phyloP scores from a whole-genome alignment of 2,113 vertebrate species.

The Corynorhinus townsendii region DNA sequence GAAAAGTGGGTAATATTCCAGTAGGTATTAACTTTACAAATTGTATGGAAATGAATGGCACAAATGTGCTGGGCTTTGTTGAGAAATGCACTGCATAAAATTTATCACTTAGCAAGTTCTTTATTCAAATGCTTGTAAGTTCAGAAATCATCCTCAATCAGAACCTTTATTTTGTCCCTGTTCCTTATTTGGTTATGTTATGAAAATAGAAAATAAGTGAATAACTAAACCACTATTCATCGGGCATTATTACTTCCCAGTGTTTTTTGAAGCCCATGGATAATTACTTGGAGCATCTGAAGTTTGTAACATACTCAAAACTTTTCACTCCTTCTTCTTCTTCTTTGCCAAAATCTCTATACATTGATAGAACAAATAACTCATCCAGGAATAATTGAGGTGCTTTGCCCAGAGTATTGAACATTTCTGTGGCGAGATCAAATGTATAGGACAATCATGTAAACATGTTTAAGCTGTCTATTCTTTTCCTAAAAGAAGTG shows the following conservation, averaged over 20 bases:
- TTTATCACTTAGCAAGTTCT: constrained; percentile 35
- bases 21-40: constrained; percentile 62
- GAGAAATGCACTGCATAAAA: constrained; percentile 27
- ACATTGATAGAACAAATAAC: not conserved
- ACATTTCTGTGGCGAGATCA: not conserved
- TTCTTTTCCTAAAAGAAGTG: not conserved
- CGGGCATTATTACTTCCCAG: not conserved
- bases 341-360: not conserved
- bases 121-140: constrained; percentile 39
- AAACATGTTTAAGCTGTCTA: not conserved
- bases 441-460: not conserved
- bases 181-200: not conserved
- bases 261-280: not conserved
- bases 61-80: constrained; percentile 54
- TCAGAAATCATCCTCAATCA: not conserved
- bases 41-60: constrained; percentile 59
- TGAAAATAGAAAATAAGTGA: not conserved
- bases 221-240: not conserved
- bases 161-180: not conserved
- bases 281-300: not conserved
- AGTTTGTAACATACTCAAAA: not conserved
- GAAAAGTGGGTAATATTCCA: constrained; percentile 62
- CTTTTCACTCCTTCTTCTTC: not conserved
- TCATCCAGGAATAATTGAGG: not conserved
- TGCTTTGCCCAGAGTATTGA: not conserved